A percentile compares a stretch with the other conserved stretches of the same genome.
These are phyloP conservation scores for Atethmia centrago DNA, from an alignment of 2,888 invertebrate species.

Conservation along the genomic window DNA sequence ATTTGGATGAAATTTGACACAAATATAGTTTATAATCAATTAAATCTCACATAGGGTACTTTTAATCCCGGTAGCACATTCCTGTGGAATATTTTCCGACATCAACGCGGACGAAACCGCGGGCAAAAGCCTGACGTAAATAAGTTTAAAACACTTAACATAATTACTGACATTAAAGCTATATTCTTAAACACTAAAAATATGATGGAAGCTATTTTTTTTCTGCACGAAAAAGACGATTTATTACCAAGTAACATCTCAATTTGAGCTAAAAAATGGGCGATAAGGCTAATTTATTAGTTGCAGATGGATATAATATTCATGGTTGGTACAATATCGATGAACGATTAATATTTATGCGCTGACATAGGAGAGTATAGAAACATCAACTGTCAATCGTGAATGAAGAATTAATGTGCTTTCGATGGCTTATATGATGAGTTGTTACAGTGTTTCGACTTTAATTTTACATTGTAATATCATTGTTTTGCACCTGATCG, in stretches of 20 bases:
- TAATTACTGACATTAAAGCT: conserved; percentile 15
- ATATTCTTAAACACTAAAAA: conserved; percentile 6
- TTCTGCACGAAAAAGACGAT: conserved; percentile 32
- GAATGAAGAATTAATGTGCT: conserved; percentile 75
- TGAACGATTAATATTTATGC: conserved; percentile 75
- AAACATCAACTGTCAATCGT: conserved; percentile 82
- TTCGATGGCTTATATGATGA: conserved; percentile 62
- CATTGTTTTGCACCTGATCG: conserved; percentile 32
- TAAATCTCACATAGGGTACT: not conserved
- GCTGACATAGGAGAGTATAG: conserved; percentile 73
- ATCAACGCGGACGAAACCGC: not conserved
- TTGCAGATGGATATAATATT: conserved; percentile 64
- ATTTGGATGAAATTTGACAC: not conserved
- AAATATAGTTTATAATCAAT: not conserved
- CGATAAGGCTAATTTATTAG: conserved; percentile 59
- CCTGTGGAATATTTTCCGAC: too few species aligned
- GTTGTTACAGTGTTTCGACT: conserved; percentile 48
- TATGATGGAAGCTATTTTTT: not conserved
- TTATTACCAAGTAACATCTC: conserved; percentile 57
- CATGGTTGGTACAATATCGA: conserved; percentile 57
- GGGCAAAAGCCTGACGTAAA: not conserved
- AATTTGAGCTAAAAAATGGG: conserved; percentile 58
- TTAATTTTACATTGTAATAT: conserved; percentile 56
- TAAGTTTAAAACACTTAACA: not conserved
- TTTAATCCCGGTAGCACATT: too few species aligned